A percentile compares a stretch with the other conserved stretches of the same genome.
Evolutionary conservation across 2,113 vertebrate species (phyloP).

Genomic region (Dicerorhinus sumatrensis): DNA sequence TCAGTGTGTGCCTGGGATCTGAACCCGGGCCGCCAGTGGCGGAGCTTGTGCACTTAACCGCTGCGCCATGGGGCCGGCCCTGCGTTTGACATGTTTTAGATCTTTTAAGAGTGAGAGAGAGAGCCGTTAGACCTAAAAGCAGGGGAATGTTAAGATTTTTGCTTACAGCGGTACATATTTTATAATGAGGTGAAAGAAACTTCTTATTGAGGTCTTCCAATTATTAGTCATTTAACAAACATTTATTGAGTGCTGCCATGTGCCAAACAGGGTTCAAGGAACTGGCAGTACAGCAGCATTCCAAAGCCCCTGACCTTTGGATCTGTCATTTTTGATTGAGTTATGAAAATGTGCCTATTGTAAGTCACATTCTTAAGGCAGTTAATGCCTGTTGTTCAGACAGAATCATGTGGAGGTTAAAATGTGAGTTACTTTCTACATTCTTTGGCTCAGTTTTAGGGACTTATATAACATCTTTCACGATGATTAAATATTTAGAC

Average conservation of each 20-base stretch:
- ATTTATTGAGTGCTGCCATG: neutral
- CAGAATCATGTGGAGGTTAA: neutral
- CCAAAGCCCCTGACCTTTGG: neutral
- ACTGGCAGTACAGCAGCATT: neutral
- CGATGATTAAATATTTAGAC: neutral
- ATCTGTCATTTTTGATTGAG: slow-evolving; percentile 8
- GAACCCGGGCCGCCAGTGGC: too few relatives aligned
- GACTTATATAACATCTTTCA: neutral
- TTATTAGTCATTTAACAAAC: neutral
- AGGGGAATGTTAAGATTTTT: slow-evolving; percentile 19
- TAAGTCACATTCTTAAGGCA: neutral
- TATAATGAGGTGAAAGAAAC: neutral
- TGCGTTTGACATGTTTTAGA: neutral
- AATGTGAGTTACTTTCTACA: neutral
- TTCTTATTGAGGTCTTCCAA: neutral
- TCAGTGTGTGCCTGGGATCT: too few relatives aligned
- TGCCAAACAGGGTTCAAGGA: neutral
- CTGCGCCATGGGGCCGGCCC: too few relatives aligned
- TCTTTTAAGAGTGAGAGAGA: neutral
- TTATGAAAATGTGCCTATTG: neutral
- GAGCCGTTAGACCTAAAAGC: neutral
- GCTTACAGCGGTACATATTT: neutral
- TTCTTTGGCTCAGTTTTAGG: slow-evolving; percentile 12
- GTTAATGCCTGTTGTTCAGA: neutral
- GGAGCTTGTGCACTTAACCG: too few relatives aligned